These are phyloP conservation scores for Achatina immaculata DNA, from an alignment of 1,140 invertebrate genomes.

Conservation along the genomic window DNA sequence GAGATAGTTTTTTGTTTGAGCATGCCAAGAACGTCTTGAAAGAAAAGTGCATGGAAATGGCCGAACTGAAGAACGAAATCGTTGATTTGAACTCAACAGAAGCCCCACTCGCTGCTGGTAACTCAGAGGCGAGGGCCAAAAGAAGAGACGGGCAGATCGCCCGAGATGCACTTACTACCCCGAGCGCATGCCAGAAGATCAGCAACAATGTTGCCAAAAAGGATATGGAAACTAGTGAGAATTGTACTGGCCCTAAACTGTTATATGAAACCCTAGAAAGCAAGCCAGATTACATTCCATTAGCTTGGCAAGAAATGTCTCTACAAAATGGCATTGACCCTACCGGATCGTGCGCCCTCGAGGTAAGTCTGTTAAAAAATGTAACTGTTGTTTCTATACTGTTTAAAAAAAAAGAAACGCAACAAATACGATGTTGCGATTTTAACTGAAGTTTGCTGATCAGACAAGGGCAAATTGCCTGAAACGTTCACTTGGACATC, in stretches of 20 bases:
- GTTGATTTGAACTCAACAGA: background rate
- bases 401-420: too few relatives aligned
- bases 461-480: too few relatives aligned
- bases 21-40: background rate
- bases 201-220: too few relatives aligned
- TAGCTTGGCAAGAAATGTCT: slow-evolving; percentile 4
- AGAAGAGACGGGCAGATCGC: too few relatives aligned
- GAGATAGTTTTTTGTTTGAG: background rate
- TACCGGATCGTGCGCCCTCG: background rate
- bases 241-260: background rate
- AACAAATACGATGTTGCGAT: too few relatives aligned
- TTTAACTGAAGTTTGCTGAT: too few relatives aligned
- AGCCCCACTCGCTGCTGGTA: background rate
- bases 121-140: background rate
- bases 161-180: too few relatives aligned
- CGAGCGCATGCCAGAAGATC: background rate
- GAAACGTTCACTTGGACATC: too few relatives aligned
- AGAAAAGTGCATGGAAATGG: background rate
- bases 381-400: too few relatives aligned
- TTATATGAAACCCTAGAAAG: background rate
- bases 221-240: background rate
- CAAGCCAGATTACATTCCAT: background rate
- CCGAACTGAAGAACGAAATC: background rate
- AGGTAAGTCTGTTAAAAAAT: background rate
- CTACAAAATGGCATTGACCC: background rate